These are phyloP conservation scores for Halcyon malimbica DNA, from an alignment of 2,113 vertebrate species.

Conservation along the genomic window DNA sequence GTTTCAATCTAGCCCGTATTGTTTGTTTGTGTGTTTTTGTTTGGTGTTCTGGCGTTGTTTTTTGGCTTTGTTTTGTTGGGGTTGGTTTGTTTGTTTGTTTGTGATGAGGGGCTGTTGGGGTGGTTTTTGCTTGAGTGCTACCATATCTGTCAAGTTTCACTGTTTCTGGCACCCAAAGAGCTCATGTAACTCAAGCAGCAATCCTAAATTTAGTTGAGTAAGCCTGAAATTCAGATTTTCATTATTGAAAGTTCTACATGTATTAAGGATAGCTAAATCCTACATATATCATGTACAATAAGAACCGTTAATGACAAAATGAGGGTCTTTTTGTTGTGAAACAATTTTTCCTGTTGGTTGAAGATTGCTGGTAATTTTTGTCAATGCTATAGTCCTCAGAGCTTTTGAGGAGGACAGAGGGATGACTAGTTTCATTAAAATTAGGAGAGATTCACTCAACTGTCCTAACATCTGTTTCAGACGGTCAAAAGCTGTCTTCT, in stretches of 20 bases:
- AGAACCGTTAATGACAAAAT: neutral
- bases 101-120: too few relatives aligned
- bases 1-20: neutral
- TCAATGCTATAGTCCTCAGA: rapidly evolving
- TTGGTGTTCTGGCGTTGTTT: neutral
- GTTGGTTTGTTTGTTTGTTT: too few relatives aligned
- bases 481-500: neutral
- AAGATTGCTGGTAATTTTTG: neutral
- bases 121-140: neutral
- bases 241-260: neutral
- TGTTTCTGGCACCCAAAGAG: neutral
- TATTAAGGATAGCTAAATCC: neutral
- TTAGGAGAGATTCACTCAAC: neutral
- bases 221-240: neutral
- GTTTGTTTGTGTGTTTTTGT: neutral
- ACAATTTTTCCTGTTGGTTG: neutral
- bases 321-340: neutral
- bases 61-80: too few relatives aligned
- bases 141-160: neutral
- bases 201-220: neutral
- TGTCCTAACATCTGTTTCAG: neutral
- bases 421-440: neutral
- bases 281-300: neutral
- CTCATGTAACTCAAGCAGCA: neutral
- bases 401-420: neutral